phyloP scores from a whole-genome alignment of 2,888 invertebrate species.

The Plusia festucae region DNA sequence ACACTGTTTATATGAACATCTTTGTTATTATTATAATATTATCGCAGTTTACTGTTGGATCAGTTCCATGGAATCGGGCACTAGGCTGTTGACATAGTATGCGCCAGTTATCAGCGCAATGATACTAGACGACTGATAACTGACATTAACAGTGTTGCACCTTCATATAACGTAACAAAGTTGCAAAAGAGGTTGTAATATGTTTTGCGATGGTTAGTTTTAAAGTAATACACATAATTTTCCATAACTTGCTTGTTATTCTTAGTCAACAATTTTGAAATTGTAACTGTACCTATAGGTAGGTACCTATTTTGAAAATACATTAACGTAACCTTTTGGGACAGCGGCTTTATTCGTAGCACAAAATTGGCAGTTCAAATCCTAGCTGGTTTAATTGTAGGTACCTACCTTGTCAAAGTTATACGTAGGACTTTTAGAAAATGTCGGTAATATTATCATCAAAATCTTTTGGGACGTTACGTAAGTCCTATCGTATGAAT shows the following conservation, averaged over 20 bases:
- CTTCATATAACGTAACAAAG: conserved; percentile 41
- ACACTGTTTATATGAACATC: conserved; percentile 34
- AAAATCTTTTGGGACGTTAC: too few relatives aligned
- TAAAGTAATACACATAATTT: background rate
- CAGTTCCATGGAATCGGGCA: conserved; percentile 62
- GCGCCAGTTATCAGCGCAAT: conserved; percentile 51
- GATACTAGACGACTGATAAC: conserved; percentile 50
- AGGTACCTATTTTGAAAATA: too few relatives aligned
- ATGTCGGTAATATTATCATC: too few relatives aligned
- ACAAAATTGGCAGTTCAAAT: too few relatives aligned
- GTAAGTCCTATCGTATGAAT: too few relatives aligned
- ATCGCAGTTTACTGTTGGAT: conserved; percentile 60
- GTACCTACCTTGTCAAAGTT: too few relatives aligned
- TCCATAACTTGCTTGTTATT: background rate
- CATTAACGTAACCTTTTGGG: too few relatives aligned
- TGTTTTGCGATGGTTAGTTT: conserved; percentile 10
- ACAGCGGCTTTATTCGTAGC: too few relatives aligned
- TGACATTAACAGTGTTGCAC: conserved; percentile 53
- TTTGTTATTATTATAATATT: conserved; percentile 47
- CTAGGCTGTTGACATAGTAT: conserved; percentile 59
- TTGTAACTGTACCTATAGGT: too few relatives aligned
- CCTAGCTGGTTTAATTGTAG: too few relatives aligned
- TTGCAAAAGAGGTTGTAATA: conserved; percentile 18
- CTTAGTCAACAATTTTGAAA: background rate
- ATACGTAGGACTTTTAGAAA: too few relatives aligned